Evolutionary conservation across 2,797 vertebrate species (phyloP).

Genomic region (Lateolabrax maculatus): DNA sequence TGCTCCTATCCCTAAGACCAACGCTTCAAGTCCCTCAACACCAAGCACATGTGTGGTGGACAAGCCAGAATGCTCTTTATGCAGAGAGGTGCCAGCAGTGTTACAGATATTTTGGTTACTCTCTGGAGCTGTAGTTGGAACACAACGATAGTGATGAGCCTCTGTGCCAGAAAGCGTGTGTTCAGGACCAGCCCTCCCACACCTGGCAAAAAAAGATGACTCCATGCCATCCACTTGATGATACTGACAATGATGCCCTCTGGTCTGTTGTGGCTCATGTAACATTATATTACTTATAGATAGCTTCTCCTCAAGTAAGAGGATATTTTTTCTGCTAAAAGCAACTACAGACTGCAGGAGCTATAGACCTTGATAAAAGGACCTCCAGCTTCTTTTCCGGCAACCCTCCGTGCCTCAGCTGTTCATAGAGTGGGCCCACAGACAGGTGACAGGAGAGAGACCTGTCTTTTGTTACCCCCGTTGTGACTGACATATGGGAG

Average conservation of each 20-base stretch:
- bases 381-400: slow-evolving; percentile 30
- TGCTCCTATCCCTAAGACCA: slow-evolving; percentile 20
- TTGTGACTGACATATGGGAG: neutral
- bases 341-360: slow-evolving; percentile 9
- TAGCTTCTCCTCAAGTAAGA: neutral
- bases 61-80: slow-evolving; percentile 33
- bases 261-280: slow-evolving; percentile 25
- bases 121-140: slow-evolving; percentile 45
- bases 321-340: neutral
- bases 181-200: slow-evolving; percentile 21
- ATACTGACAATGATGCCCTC: slow-evolving; percentile 1
- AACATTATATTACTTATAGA: neutral
- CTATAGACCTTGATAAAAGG: slow-evolving; percentile 23
- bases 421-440: slow-evolving; percentile 13
- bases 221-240: slow-evolving; percentile 17
- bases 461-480: slow-evolving; percentile 12
- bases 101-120: slow-evolving; percentile 57
- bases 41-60: slow-evolving; percentile 26
- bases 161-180: slow-evolving; percentile 23
- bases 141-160: slow-evolving; percentile 36
- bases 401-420: slow-evolving; percentile 27
- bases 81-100: slow-evolving; percentile 29
- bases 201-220: slow-evolving; percentile 17
- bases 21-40: slow-evolving; percentile 26
- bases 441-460: slow-evolving; percentile 31